phyloP scores from a whole-genome alignment of 2,888 invertebrate species.

The Aphrophora alni region DNA sequence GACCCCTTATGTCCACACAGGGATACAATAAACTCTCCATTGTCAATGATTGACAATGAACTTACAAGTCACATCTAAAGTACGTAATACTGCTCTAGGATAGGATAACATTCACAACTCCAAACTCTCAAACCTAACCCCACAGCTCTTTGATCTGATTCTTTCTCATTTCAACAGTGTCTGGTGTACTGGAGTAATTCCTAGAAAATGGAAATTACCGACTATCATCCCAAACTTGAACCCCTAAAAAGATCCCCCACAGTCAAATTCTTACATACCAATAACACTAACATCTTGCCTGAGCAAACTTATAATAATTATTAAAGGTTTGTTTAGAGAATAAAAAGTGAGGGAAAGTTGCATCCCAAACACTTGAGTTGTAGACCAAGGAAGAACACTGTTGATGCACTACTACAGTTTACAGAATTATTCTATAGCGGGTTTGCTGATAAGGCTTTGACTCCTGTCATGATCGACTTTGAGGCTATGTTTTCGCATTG shows the following conservation, averaged over 20 bases:
- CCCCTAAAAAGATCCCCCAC: not conserved
- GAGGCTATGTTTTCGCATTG: not conserved
- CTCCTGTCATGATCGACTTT: not conserved
- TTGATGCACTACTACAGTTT: not conserved
- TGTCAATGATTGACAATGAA: not conserved
- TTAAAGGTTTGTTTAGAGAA: not conserved
- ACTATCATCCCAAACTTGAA: not conserved
- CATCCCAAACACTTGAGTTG: not conserved
- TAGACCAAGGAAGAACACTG: not conserved
- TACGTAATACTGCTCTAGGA: not conserved
- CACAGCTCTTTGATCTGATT: not conserved
- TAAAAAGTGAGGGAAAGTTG: not conserved
- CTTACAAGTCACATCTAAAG: not conserved
- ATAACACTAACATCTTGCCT: conserved; percentile 13
- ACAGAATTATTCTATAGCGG: not conserved
- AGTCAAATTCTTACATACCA: not conserved
- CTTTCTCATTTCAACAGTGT: not conserved
- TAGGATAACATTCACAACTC: not conserved
- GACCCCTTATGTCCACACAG: not conserved
- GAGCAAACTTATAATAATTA: conserved; percentile 11
- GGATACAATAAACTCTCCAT: not conserved
- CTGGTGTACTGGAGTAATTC: not conserved
- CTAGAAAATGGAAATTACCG: not conserved
- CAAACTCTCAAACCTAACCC: not conserved
- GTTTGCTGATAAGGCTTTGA: not conserved